Conservation (phyloP, 2,888 invertebrate species). For the Cephus pulcher region DNA sequence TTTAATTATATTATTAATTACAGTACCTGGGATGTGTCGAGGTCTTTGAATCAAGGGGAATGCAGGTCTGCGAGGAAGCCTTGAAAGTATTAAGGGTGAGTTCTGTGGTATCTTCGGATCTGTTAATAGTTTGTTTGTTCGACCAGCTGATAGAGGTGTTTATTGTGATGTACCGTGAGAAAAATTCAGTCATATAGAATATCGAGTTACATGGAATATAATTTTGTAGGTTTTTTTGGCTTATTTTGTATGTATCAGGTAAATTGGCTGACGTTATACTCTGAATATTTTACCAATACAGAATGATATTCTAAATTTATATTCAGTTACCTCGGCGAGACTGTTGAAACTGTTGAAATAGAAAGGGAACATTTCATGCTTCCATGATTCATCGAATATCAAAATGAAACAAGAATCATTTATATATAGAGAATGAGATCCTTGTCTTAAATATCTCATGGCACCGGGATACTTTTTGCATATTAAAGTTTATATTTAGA, state of each 20-base stretch:
- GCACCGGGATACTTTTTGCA: background rate
- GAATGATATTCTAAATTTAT: background rate
- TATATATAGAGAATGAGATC: background rate
- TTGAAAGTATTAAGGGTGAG: slow-evolving; percentile 95
- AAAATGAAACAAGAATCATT: background rate
- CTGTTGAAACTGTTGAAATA: background rate
- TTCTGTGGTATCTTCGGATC: background rate
- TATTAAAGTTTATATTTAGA: background rate
- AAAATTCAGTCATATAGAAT: background rate
- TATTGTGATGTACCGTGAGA: background rate
- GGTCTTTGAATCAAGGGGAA: slow-evolving; percentile 98
- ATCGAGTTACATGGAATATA: background rate
- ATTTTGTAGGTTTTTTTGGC: background rate
- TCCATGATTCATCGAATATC: background rate
- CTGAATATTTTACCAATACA: background rate
- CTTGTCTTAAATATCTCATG: background rate
- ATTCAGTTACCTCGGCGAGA: background rate
- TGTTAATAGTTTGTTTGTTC: background rate
- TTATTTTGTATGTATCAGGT: background rate
- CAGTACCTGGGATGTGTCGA: slow-evolving; percentile 98
- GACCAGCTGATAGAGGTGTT: background rate
- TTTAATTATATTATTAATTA: slow-evolving; percentile 44
- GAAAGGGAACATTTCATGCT: background rate
- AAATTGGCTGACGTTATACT: background rate
- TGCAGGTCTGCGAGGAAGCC: slow-evolving; percentile 99